phyloP scores from a whole-genome alignment of 2,797 vertebrate species.

The Pangasius djambal region DNA sequence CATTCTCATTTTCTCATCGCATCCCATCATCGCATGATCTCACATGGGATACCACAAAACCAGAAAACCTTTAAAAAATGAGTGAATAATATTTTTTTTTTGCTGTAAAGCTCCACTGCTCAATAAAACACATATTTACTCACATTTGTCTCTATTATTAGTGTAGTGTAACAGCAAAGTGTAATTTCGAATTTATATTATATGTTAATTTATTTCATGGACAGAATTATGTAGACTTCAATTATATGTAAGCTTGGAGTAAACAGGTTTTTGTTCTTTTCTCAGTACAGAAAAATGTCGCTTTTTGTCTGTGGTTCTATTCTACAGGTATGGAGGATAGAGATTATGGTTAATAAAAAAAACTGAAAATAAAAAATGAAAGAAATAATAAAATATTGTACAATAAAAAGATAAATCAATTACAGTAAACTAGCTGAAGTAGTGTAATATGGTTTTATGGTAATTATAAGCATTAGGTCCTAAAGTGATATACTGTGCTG shows the following conservation, averaged over 20 bases:
- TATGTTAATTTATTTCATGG: neutral
- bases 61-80: neutral
- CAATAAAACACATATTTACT: neutral
- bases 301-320: neutral
- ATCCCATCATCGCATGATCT: neutral
- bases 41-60: neutral
- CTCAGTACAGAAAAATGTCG: neutral
- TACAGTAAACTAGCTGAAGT: neutral
- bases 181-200: neutral
- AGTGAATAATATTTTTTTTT: neutral
- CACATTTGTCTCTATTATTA: neutral
- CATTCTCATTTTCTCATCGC: neutral
- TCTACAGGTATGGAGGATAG: neutral
- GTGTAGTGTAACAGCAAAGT: neutral
- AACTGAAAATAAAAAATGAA: neutral
- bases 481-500: neutral
- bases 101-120: neutral
- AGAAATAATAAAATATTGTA: neutral
- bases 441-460: neutral
- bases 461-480: neutral
- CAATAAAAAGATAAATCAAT: neutral
- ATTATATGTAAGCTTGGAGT: neutral
- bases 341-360: neutral
- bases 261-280: neutral
- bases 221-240: neutral